Conservation (phyloP, 2,797 vertebrate species). For the Mormyrus proboscirostris region DNA sequence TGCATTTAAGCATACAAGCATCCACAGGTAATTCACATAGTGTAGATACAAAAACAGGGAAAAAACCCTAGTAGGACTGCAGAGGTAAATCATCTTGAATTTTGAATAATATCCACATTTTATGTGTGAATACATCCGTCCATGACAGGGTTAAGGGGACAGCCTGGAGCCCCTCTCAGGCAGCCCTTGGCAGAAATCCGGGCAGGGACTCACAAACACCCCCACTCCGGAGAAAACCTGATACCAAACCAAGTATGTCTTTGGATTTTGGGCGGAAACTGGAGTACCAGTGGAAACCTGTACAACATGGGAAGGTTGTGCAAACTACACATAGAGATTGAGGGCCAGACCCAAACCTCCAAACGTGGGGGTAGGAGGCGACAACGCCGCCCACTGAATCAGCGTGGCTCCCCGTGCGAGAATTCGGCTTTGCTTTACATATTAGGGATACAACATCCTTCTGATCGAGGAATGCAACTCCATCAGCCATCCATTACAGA, state of each 20-base stretch:
- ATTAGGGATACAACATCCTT: not conserved
- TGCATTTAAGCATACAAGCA: not conserved
- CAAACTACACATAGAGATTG: not conserved
- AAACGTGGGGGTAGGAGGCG: not conserved
- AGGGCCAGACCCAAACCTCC: not conserved
- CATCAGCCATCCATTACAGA: not conserved
- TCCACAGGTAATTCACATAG: slow-evolving; percentile 26
- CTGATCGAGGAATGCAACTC: not conserved
- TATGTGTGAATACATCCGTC: not conserved
- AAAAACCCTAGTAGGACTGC: slow-evolving; percentile 18
- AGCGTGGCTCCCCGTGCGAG: not conserved
- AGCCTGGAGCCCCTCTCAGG: not conserved
- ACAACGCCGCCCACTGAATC: not conserved
- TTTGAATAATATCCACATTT: not conserved
- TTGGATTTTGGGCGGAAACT: not conserved
- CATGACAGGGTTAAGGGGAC: not conserved
- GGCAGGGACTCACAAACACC: not conserved
- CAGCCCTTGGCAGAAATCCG: not conserved
- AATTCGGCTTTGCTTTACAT: not conserved
- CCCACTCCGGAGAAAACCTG: not conserved
- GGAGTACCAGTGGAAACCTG: not conserved
- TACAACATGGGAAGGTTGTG: not conserved
- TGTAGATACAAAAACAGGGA: slow-evolving; percentile 42
- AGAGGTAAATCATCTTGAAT: not conserved
- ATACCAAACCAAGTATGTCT: not conserved